Evolutionary conservation across 2,113 vertebrate species (phyloP).

Genomic region (Alectura lathami): DNA sequence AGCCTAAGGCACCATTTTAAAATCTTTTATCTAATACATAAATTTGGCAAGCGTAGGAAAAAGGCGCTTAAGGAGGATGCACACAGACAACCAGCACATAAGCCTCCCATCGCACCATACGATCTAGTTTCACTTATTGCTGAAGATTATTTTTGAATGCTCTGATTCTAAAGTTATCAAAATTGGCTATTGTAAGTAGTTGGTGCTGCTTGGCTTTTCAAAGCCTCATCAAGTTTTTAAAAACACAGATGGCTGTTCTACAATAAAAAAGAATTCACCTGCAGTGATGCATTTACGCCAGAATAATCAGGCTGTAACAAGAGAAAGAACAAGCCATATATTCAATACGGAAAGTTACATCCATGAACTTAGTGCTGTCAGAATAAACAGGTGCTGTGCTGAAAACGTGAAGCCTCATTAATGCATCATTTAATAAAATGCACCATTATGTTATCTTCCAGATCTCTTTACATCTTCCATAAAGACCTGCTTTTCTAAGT

Average conservation of each 20-base stretch:
- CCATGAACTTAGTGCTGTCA: background rate
- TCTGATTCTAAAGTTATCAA: conserved; percentile 44
- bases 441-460: conserved; percentile 16
- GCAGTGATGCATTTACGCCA: conserved; percentile 38
- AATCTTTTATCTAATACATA: conserved; percentile 28
- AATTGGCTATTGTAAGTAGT: conserved; percentile 50
- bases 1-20: conserved; percentile 27
- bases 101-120: background rate
- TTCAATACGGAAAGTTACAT: background rate
- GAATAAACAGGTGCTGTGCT: background rate
- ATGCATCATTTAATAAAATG: conserved; percentile 40
- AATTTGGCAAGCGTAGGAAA: conserved; percentile 10
- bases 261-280: conserved; percentile 51
- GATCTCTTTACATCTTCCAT: background rate
- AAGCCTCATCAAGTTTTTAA: conserved; percentile 64
- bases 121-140: conserved; percentile 36
- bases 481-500: conserved; percentile 25
- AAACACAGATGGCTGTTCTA: conserved; percentile 66
- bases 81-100: background rate
- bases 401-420: conserved; percentile 35
- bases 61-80: conserved; percentile 13
- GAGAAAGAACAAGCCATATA: background rate
- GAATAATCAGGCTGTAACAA: conserved; percentile 45
- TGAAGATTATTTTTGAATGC: conserved; percentile 49
- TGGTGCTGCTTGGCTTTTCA: conserved; percentile 52